A percentile compares a stretch with the other conserved stretches of the same genome.
Conservation (phyloP, 2,888 invertebrate genomes). For the Suillia variegata region DNA sequence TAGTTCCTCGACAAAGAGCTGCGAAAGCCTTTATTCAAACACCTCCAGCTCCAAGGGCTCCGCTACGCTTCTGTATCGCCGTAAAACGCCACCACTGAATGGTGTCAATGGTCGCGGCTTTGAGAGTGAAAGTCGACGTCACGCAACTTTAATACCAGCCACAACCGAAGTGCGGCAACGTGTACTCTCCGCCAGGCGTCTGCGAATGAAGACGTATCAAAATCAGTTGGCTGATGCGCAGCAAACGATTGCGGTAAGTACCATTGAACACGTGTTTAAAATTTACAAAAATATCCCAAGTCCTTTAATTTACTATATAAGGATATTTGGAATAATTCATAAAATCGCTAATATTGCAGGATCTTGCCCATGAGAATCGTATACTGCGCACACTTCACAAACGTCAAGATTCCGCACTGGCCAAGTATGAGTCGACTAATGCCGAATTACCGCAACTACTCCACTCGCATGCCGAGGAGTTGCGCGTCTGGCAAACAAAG, state of each 20-base stretch:
- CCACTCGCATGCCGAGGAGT: constrained; percentile 78
- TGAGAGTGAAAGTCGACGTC: too few relatives aligned
- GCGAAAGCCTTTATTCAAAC: constrained; percentile 59
- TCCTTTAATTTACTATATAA: not conserved
- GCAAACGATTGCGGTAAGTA: constrained; percentile 74
- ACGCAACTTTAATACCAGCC: constrained; percentile 45
- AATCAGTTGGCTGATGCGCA: constrained; percentile 81
- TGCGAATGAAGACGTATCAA: constrained; percentile 76
- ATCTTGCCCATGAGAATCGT: constrained; percentile 75
- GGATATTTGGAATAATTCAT: not conserved
- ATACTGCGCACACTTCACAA: constrained; percentile 77
- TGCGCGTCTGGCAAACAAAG: constrained; percentile 72
- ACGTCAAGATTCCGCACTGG: constrained; percentile 78
- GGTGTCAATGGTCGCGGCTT: constrained; percentile 18
- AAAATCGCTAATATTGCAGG: constrained; percentile 59
- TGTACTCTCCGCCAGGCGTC: constrained; percentile 77
- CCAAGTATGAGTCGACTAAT: constrained; percentile 76
- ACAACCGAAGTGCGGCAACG: constrained; percentile 65
- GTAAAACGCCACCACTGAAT: constrained; percentile 36
- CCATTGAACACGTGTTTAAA: not conserved
- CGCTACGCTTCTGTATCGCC: constrained; percentile 48
- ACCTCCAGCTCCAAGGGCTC: constrained; percentile 57
- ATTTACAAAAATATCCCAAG: not conserved
- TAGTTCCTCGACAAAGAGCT: constrained; percentile 59
- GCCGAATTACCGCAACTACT: constrained; percentile 76